These are phyloP conservation scores for Taenioides sp. DNA, from an alignment of 2,797 vertebrate genomes.

Conservation along the genomic window DNA sequence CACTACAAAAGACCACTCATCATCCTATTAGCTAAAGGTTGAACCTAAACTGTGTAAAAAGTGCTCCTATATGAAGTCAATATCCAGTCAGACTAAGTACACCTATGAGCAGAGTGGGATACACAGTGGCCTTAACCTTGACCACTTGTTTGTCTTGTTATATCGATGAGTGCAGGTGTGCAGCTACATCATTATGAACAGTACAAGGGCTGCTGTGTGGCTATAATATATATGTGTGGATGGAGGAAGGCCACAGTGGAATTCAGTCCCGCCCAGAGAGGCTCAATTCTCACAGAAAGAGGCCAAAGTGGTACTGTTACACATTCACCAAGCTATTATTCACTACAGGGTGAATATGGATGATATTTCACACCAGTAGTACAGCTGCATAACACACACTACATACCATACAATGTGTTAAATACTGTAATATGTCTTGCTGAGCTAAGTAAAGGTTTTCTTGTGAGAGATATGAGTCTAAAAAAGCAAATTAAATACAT, in stretches of 20 bases:
- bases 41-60: constrained; percentile 17
- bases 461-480: background rate
- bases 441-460: background rate
- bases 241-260: constrained; percentile 61
- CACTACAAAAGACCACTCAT: background rate
- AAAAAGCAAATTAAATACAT: background rate
- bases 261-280: constrained; percentile 49
- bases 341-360: background rate
- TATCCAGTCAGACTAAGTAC: background rate
- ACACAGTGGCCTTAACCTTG: constrained; percentile 11
- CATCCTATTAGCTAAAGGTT: background rate
- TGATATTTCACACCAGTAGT: constrained; percentile 1
- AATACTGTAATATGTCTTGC: background rate
- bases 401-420: background rate
- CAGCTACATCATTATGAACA: constrained; percentile 21
- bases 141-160: constrained; percentile 25
- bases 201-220: background rate
- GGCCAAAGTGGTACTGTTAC: constrained; percentile 15
- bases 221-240: constrained; percentile 27
- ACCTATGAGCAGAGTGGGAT: constrained; percentile 11
- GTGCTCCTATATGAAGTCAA: constrained; percentile 4
- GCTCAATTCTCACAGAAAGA: constrained; percentile 24
- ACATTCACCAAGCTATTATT: background rate
- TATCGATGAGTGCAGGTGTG: constrained; percentile 7
- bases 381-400: background rate